A percentile compares a stretch with the other conserved stretches of the same genome.
Conservation (phyloP, 1,140 invertebrate species). For the Lamellibrachia luymesi region DNA sequence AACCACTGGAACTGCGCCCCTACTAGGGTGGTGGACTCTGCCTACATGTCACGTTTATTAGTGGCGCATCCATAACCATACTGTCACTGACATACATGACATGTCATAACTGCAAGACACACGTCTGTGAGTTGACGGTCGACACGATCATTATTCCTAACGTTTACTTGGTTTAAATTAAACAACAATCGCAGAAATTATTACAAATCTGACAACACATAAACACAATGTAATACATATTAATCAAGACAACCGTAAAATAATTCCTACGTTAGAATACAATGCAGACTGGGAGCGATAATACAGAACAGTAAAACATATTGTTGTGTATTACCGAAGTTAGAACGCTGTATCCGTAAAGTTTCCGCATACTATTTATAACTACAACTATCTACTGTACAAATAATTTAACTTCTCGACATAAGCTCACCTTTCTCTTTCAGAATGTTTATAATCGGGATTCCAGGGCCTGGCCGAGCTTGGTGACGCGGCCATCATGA, state of each 20-base stretch:
- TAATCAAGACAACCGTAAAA: neutral
- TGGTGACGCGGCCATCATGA: neutral
- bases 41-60: too few species aligned
- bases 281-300: neutral
- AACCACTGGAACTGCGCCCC: too few species aligned
- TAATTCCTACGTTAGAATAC: neutral
- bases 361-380: neutral
- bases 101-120: too few species aligned
- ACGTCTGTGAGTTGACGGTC: too few species aligned
- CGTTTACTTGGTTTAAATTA: too few species aligned
- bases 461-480: slow-evolving; percentile 44
- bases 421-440: slow-evolving; percentile 46
- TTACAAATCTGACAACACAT: too few species aligned
- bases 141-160: too few species aligned
- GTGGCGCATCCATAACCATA: too few species aligned
- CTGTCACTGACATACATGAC: too few species aligned
- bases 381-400: neutral
- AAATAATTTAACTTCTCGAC: neutral
- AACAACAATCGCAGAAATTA: too few species aligned
- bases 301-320: neutral
- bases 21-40: too few species aligned
- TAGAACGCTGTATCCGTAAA: neutral
- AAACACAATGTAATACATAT: too few species aligned
- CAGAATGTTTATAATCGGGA: slow-evolving; percentile 45
- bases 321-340: neutral